Base-by-base conservation (phyloP, 2,113 vertebrate species). In the Ptilonorhynchus violaceus region DNA sequence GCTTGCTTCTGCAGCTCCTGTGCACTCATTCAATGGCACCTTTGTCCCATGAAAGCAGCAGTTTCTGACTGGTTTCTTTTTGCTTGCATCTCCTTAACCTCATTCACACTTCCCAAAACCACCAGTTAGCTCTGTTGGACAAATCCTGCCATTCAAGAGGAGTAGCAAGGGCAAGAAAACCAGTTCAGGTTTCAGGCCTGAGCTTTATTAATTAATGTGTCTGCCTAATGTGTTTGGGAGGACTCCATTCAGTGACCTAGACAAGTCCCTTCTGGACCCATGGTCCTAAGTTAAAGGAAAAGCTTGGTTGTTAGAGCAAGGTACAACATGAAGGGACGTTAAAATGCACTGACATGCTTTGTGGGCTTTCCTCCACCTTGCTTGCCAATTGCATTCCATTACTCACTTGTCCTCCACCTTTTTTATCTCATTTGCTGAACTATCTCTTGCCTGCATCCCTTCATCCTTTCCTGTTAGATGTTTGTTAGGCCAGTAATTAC, bases 401-500 rank as follows among this genome's bases (percentile, higher is more conserved):
- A 69, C 39, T 93, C 44, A 33, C 35, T 91, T 88, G 68, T 92
- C n/a, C 56, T 75, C 83, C 50, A 53, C 46, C 13, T 77, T 89
- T 87, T 89, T 87, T 15, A 21, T 91, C 23, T 75, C 18, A 73
- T 89, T 85, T 93, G 15, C 56, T 91, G 18, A 75, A 75, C 37
- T 87, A 39, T 82, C 64, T 95, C 41, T 73, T 93, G 59, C 69
- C n/a, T 87, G 11, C 53, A 50, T 94, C 72, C 95, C 83, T 89
- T 89, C 31, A 44, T 93, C 95, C 63, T 92, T 92, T 77, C 33
- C 50, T 1, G 1, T 77, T 73, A 95, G 64, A 67, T 74, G 72
- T 93, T 92, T 7, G 2, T 90, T 95, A 92, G 68, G 63, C 63
- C 33, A 67, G 23, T 91, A 92, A 84, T 95, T 93, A 66, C 35